A percentile compares a stretch with the other conserved stretches of the same genome.
Conservation (phyloP, 2,113 vertebrate species). For the Chlamydotis undulata region DNA sequence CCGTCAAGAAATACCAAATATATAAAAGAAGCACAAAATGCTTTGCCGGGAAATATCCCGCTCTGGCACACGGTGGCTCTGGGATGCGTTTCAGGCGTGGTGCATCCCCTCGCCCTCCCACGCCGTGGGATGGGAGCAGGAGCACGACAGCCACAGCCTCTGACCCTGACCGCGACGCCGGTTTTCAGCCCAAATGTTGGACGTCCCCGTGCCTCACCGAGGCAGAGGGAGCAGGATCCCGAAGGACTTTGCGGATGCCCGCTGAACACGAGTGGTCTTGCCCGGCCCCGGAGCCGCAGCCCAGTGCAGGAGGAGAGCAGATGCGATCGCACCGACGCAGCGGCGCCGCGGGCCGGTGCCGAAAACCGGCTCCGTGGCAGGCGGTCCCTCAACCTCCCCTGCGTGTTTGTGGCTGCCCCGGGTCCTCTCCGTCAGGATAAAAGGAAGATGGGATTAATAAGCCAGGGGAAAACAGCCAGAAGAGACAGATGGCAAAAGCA, state of each 20-base stretch:
- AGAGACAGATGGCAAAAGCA: background rate
- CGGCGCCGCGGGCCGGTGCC: background rate
- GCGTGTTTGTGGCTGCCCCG: background rate
- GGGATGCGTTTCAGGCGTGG: background rate
- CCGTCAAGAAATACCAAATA: background rate
- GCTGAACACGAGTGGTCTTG: accelerated
- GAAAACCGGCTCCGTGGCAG: accelerated
- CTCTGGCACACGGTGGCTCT: accelerated
- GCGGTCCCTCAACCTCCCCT: background rate
- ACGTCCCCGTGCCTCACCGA: accelerated
- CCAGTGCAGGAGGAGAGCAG: accelerated
- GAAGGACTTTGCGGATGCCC: background rate
- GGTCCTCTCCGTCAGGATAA: background rate
- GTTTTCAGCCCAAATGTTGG: background rate
- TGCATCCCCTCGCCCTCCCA: background rate
- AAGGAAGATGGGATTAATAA: background rate
- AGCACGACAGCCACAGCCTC: background rate
- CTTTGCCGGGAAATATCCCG: background rate
- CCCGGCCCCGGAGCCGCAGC: background rate
- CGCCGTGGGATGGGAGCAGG: accelerated
- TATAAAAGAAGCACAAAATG: background rate
- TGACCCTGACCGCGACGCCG: accelerated
- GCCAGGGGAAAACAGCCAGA: background rate
- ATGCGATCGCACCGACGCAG: accelerated
- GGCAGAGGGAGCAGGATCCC: background rate